Evolutionary conservation across 2,113 vertebrate genomes (phyloP), one percentile per base, ranked within the genome.

Genomic region (Xiphophorus hellerii): DNA sequence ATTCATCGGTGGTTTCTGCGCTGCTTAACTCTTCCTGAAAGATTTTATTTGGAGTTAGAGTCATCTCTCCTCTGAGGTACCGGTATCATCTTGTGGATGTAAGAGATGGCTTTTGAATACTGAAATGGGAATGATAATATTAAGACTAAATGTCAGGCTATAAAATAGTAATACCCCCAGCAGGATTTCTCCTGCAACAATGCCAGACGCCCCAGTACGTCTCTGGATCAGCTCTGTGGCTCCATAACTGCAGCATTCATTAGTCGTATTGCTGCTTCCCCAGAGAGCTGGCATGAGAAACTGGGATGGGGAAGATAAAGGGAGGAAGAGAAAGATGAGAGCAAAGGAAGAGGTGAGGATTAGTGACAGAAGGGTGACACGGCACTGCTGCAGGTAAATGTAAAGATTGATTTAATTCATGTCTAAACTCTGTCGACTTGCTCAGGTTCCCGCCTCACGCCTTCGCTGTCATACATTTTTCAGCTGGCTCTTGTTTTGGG

Each of bases 401-500:
- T 83, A 77, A 80, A 76, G 83, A 78, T 85, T 80, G 33, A 90
- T 89, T 87, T 89, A 73, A 89, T 90, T 79, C 84, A n/a, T 77
- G 69, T 74, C 70, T 80, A 69, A 89, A 73, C 63, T 73, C 37
- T 78, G 70, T 80, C 72, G 73, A 88, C 78, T 83, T 73, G 7
- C 68, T 29, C 66, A 65, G 66, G 65, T 5, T 31, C 66, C n/a
- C 15, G 73, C 76, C 71, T 9, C 5, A 39, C 10, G 0, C 62
- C 35, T 27, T 75, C 68, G 60, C 65, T 76, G 37, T 44, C 78
- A 82, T 81, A 62, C 0, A 85, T 88, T 15, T 88, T 89, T 89
- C 76, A 90, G 67, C 62, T 51, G 61, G 66, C 77, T 82, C 89
- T 90, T 91, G 91, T 88, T 91, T 92, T 69, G 68, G 79, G 82